Base-by-base conservation (phyloP, 2,113 vertebrate genomes). In the Solea solea region DNA sequence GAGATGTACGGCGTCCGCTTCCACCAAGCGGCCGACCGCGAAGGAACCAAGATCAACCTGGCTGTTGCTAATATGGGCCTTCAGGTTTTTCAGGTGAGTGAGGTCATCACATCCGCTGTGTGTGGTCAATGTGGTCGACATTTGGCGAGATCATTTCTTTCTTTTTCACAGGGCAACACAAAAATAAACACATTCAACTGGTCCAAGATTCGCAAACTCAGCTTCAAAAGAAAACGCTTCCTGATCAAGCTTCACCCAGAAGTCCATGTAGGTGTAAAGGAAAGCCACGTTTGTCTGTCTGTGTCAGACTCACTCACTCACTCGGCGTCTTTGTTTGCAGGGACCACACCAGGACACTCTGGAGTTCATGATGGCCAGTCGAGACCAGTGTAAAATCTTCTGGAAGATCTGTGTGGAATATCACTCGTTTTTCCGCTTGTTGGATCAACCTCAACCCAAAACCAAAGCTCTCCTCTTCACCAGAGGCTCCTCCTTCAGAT, bases 171-270 rank as follows among this genome's bases (percentile, higher is more conserved):
- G 98, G 96, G 96, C 40, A 92, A 90, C 85, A 97, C 96, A n/a
- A 99, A 96, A 88, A 99, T 99, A 74, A 99, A 99, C 57, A 99
- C 98, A 2, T 99, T 99, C 84, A 99, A 99, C 72, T 99, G 98
- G 98, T 98, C 97, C 16, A 97, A 98, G 90, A 96, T 99, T 84
- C 96, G 98, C 62, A 99, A 99, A 80, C 92, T 99, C 67, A 99
- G 98, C 88, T 99, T 99, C 91, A 99, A 97, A 89, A 96, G 98
- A 87, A 97, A 96, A 80, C 92, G 95, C 1, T 99, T 99, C 87
- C 95, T 99, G 61, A 95, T 98, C 86, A 99, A 98, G 69, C 95
- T 99, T 44, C 96, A 99, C 78, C 95, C 96, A 39, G 98, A 99
- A 60, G 97, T 96, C 71, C 95, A 96, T 88, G 96, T 97, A 86